Base-by-base conservation (phyloP, 2,888 invertebrate species). In the Strigamia transsilvanica region DNA sequence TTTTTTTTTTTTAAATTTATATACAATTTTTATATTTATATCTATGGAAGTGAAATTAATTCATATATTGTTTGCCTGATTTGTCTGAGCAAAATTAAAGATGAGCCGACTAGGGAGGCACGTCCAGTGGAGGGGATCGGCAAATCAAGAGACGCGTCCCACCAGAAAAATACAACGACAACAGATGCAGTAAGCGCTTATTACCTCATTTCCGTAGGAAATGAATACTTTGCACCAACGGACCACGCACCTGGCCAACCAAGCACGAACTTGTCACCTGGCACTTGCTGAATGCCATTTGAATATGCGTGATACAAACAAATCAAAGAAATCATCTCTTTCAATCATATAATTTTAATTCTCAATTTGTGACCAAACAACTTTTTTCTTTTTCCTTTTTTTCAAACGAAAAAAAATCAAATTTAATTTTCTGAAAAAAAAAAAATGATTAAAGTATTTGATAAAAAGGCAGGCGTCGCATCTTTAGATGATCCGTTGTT, bases 201-300 rank as follows among this genome's bases (percentile, higher is more conserved):
- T 73, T 73, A 73, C 73, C 73, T 73, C 73, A 73, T 73, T 73
- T 73, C 73, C 73, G 73, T 73, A 73, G 73, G 73, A 73, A 73
- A 73, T 73, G 73, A 73, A 73, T 73, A 73, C 73, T 73, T 73
- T 73, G 73, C 73, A 73, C 73, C 73, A 73, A 73, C 73, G 73
- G 73, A 73, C 73, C 73, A 73, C 73, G 73, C 73, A 73, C 73
- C 73, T 73, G 73, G 73, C 73, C 73, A 73, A 73, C 73, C 73
- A 73, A 73, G 73, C 73, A 73, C 73, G 73, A 73, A 73, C 73
- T 73, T 73, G 73, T 73, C 73, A 73, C 73, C 73, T 73, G 73
- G 73, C 73, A 73, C 73, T 73, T 73, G 73, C 32, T 32, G 10
- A 73, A 73, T 73, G 27, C 73, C 73, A 10, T 32, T n/a, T 27